Evolutionary conservation across 2,113 vertebrate genomes (phyloP).

Genomic region (Saimiri boliviensis): DNA sequence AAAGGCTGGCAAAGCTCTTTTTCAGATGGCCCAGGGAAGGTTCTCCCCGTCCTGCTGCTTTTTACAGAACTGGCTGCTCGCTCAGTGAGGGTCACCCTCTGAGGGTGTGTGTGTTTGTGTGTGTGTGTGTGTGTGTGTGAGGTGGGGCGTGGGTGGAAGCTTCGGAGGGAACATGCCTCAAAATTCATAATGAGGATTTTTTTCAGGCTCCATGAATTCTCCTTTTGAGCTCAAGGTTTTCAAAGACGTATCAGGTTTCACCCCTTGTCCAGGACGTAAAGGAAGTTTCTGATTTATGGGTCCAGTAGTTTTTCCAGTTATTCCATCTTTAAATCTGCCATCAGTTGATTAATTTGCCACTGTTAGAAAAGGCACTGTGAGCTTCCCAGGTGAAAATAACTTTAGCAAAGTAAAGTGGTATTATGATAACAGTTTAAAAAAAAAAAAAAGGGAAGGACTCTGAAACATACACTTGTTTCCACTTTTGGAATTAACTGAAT

Average conservation of each 20-base stretch:
- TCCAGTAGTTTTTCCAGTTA: constrained; percentile 56
- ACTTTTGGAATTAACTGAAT: not conserved
- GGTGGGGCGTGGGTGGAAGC: not conserved
- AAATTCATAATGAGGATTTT: not conserved
- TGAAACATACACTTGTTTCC: not conserved
- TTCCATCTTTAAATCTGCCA: constrained; percentile 51
- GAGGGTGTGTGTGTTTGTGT: too few species aligned
- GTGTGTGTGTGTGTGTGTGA: not conserved
- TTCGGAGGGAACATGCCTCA: not conserved
- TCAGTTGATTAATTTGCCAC: constrained; percentile 42
- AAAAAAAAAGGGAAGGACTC: not conserved
- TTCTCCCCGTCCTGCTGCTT: not conserved
- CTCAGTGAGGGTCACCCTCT: not conserved
- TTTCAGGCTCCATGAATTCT: constrained; percentile 23
- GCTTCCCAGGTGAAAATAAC: constrained; percentile 45
- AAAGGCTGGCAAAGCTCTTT: not conserved
- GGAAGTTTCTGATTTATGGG: constrained; percentile 71
- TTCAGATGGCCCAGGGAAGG: not conserved
- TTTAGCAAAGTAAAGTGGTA: not conserved
- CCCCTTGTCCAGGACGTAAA: not conserved
- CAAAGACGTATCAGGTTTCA: constrained; percentile 47
- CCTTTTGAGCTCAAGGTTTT: constrained; percentile 51
- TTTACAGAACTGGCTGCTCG: not conserved
- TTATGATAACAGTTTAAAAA: not conserved
- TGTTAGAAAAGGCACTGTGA: not conserved